These are phyloP conservation scores for Rhinella marina DNA, from an alignment of 2,797 vertebrate genomes.

Conservation along the genomic window DNA sequence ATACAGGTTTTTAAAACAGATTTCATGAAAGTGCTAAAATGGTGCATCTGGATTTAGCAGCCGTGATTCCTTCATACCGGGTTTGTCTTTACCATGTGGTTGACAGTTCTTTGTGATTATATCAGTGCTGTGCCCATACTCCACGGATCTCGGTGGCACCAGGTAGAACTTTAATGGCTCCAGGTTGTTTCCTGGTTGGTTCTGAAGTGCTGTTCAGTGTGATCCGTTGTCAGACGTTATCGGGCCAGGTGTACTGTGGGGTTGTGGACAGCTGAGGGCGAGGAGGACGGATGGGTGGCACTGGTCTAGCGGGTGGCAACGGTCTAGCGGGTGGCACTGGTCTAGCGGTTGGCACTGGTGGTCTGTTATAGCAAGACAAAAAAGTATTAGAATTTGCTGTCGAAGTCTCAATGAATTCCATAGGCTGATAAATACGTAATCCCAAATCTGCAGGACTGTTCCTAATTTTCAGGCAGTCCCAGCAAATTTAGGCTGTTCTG, in stretches of 20 bases:
- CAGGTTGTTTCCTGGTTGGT: neutral
- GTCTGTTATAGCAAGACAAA: slow-evolving; percentile 22
- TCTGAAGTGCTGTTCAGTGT: neutral
- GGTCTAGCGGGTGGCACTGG: slow-evolving; percentile 18
- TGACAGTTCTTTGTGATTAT: neutral
- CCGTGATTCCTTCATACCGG: neutral
- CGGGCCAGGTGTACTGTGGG: slow-evolving; percentile 20
- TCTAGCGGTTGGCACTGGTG: neutral
- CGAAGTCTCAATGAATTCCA: neutral
- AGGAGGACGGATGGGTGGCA: slow-evolving; percentile 26
- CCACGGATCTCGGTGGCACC: no score
- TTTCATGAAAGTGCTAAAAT: slow-evolving; percentile 16
- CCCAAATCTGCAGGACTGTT: no score
- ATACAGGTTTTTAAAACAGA: neutral
- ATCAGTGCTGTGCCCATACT: neutral
- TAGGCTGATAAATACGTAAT: no score
- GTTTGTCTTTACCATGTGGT: neutral
- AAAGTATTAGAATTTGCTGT: neutral
- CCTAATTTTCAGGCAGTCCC: neutral
- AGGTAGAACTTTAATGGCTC: neutral
- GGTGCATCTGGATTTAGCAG: neutral
- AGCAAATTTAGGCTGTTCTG: neutral
- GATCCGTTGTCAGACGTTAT: neutral
- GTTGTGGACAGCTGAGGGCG: neutral
- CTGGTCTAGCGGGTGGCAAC: neutral